Conservation (phyloP, 2,797 vertebrate species). For the Malacoraja senta region DNA sequence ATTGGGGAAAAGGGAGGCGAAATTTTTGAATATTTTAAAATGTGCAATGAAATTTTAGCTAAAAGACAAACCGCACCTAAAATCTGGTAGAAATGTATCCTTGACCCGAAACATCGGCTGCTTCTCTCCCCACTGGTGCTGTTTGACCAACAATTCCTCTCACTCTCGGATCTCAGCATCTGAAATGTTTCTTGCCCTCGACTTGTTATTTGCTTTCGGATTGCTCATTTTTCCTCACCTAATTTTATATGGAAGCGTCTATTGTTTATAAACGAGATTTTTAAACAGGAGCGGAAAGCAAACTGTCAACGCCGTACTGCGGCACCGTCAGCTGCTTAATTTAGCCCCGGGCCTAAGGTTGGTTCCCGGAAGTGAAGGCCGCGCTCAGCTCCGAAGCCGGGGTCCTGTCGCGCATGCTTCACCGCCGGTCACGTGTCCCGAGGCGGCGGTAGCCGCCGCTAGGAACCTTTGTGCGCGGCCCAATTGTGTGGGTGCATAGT, state of each 20-base stretch:
- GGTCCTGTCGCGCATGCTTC: background rate
- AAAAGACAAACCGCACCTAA: background rate
- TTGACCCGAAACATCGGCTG: too few relatives aligned
- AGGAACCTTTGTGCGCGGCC: slow-evolving; percentile 30
- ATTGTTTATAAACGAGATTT: background rate
- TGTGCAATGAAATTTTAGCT: background rate
- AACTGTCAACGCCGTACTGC: background rate
- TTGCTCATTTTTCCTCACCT: background rate
- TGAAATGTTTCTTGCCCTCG: too few relatives aligned
- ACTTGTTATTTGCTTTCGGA: too few relatives aligned
- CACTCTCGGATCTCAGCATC: too few relatives aligned
- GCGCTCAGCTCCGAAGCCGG: background rate
- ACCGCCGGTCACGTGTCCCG: slow-evolving; percentile 6
- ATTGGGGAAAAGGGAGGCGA: background rate
- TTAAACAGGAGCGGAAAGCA: background rate
- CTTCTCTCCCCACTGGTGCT: too few relatives aligned
- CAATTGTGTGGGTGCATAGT: background rate
- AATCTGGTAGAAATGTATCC: background rate
- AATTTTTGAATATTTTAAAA: background rate
- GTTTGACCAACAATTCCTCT: too few relatives aligned
- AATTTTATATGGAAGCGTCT: background rate
- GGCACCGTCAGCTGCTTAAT: background rate
- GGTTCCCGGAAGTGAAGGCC: background rate
- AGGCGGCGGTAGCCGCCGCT: background rate
- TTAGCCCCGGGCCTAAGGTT: background rate